These are phyloP conservation scores for Hemiprocne comata DNA, from an alignment of 2,113 vertebrate species.

Conservation along the genomic window DNA sequence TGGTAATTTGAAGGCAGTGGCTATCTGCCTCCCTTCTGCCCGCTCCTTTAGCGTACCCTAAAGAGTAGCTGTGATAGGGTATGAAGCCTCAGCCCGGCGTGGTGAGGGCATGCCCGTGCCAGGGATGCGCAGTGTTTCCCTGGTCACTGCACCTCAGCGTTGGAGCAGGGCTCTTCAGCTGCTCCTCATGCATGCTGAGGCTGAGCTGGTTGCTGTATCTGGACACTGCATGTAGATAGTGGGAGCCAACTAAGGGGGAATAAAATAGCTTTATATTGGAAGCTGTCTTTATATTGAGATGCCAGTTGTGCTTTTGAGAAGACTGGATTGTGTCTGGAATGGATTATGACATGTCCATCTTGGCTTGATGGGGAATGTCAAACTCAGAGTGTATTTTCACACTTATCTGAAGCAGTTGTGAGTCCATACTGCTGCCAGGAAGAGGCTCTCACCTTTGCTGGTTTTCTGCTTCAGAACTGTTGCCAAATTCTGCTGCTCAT, in stretches of 20 bases:
- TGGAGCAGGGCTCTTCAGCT: not conserved
- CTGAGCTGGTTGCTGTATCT: not conserved
- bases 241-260: not conserved
- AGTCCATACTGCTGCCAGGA: not conserved
- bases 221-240: not conserved
- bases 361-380: not conserved
- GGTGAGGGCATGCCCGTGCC: not conserved
- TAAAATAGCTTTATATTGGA: not conserved
- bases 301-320: not conserved
- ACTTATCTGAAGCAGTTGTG: not conserved
- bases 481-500: not conserved
- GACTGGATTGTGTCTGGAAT: not conserved
- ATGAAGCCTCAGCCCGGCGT: rapidly evolving
- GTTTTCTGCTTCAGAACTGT: not conserved
- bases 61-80: not conserved
- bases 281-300: not conserved
- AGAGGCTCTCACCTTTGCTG: not conserved
- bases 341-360: not conserved
- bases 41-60: not conserved
- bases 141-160: rapidly evolving
- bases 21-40: not conserved
- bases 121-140: rapidly evolving
- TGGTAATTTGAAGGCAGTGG: not conserved
- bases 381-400: not conserved
- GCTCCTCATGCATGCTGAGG: rapidly evolving